phyloP scores from a whole-genome alignment of 2,888 invertebrate genomes.

The Mythimna impura region DNA sequence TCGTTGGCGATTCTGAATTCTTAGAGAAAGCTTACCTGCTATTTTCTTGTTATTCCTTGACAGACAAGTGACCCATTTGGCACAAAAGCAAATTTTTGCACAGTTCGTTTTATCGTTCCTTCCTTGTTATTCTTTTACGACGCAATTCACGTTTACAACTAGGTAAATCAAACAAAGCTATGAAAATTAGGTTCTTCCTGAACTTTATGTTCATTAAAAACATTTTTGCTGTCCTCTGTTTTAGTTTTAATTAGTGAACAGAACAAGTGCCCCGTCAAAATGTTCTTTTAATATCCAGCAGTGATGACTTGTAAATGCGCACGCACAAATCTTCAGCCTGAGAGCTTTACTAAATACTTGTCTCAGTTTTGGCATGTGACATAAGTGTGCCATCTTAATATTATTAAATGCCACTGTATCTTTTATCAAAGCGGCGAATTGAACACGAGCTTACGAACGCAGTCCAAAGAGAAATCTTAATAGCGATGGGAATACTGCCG shows the following conservation, averaged over 20 bases:
- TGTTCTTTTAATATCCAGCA: conserved; percentile 67
- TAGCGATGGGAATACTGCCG: conserved; percentile 26
- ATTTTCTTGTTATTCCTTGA: conserved; percentile 76
- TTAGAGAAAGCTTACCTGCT: conserved; percentile 68
- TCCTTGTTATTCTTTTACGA: conserved; percentile 69
- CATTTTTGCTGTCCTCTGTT: conserved; percentile 54
- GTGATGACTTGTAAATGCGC: conserved; percentile 68
- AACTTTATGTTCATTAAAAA: conserved; percentile 35
- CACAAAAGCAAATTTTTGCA: conserved; percentile 76
- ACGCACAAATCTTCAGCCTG: conserved; percentile 58
- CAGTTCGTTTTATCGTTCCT: conserved; percentile 66
- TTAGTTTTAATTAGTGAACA: conserved; percentile 69
- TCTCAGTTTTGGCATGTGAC: conserved; percentile 64
- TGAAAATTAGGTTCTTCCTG: conserved; percentile 27
- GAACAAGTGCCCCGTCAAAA: conserved; percentile 59
- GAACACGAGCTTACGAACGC: conserved; percentile 30
- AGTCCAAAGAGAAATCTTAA: conserved; percentile 42
- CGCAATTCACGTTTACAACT: conserved; percentile 41
- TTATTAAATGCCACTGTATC: conserved; percentile 48
- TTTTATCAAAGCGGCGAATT: conserved; percentile 44
- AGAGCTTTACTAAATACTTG: conserved; percentile 47
- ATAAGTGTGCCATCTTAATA: conserved; percentile 61
- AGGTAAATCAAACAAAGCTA: conserved; percentile 43
- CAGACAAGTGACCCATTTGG: conserved; percentile 86
- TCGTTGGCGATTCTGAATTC: conserved; percentile 61